Conservation (phyloP, 2,797 vertebrate genomes). For the Onychomys leucogaster region DNA sequence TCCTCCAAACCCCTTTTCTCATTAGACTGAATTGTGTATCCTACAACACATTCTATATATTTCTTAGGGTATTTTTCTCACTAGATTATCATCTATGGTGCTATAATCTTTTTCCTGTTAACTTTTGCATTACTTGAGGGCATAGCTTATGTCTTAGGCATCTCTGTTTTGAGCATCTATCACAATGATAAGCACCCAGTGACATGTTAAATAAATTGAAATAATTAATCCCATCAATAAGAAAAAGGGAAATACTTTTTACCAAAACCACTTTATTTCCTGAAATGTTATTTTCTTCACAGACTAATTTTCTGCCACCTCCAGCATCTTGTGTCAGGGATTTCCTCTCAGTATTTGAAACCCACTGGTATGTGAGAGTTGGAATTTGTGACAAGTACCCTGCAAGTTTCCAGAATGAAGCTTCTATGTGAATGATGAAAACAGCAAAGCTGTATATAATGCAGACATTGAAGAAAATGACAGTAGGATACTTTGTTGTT, state of each 20-base stretch:
- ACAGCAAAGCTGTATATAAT: slow-evolving; percentile 66
- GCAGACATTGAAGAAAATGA: slow-evolving; percentile 66
- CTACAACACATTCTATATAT: background rate
- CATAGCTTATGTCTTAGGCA: background rate
- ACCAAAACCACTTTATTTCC: slow-evolving; percentile 14
- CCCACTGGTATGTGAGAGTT: slow-evolving; percentile 69
- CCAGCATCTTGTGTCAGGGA: slow-evolving; percentile 71
- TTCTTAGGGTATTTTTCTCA: slow-evolving; percentile 30
- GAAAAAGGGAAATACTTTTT: slow-evolving; percentile 19
- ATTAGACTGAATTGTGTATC: background rate
- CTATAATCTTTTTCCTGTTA: background rate
- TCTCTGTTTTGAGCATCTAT: slow-evolving; percentile 37
- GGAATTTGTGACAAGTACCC: slow-evolving; percentile 61
- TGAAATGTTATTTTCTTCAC: slow-evolving; percentile 60
- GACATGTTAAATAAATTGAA: slow-evolving; percentile 12
- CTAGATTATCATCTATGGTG: slow-evolving; percentile 13
- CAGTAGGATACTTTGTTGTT: slow-evolving; percentile 21
- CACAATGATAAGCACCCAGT: background rate
- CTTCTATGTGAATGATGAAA: slow-evolving; percentile 74
- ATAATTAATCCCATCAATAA: slow-evolving; percentile 47
- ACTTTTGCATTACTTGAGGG: background rate
- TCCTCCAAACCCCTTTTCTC: background rate
- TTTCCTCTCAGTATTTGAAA: slow-evolving; percentile 70
- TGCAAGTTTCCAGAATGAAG: slow-evolving; percentile 69
- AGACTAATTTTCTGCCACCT: slow-evolving; percentile 71